Percentiles rank a stretch among this genome's conserved stretches.
Evolutionary conservation across 2,888 invertebrate species (phyloP).

Genomic region (Cheilosia impressa): DNA sequence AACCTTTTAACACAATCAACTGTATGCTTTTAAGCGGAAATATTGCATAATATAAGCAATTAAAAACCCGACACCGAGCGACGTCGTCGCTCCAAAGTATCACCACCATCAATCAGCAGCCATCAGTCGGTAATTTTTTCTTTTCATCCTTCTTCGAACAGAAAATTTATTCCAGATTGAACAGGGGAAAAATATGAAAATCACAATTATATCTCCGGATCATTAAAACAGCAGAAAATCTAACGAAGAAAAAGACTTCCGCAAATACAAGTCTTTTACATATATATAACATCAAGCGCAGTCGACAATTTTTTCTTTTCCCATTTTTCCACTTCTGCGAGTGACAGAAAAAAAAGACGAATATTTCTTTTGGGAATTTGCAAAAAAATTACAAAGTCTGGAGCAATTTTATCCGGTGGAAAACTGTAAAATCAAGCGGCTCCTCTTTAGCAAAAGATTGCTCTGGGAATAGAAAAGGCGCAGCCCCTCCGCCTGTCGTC

Average conservation of each 20-base stretch:
- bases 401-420: slow-evolving; percentile 22
- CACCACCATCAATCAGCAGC: slow-evolving; percentile 71
- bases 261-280: slow-evolving; percentile 51
- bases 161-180: slow-evolving; percentile 75
- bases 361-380: slow-evolving; percentile 40
- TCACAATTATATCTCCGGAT: slow-evolving; percentile 33
- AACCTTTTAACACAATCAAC: slow-evolving; percentile 21
- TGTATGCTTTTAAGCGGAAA: slow-evolving; percentile 14
- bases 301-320: slow-evolving; percentile 58
- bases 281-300: slow-evolving; percentile 70
- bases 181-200: slow-evolving; percentile 16
- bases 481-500: slow-evolving; percentile 58
- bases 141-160: slow-evolving; percentile 72
- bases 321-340: slow-evolving; percentile 41
- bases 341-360: slow-evolving; percentile 37
- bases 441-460: slow-evolving; percentile 19
- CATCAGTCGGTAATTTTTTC: slow-evolving; percentile 76
- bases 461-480: slow-evolving; percentile 54
- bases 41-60: slow-evolving; percentile 70
- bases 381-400: slow-evolving; percentile 6
- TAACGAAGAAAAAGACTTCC: slow-evolving; percentile 55
- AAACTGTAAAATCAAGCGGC: background rate
- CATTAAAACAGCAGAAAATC: slow-evolving; percentile 26
- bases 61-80: slow-evolving; percentile 61
- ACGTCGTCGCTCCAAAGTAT: slow-evolving; percentile 70